Base-by-base conservation (phyloP, 1,140 invertebrate genomes). In the Apis florea region DNA sequence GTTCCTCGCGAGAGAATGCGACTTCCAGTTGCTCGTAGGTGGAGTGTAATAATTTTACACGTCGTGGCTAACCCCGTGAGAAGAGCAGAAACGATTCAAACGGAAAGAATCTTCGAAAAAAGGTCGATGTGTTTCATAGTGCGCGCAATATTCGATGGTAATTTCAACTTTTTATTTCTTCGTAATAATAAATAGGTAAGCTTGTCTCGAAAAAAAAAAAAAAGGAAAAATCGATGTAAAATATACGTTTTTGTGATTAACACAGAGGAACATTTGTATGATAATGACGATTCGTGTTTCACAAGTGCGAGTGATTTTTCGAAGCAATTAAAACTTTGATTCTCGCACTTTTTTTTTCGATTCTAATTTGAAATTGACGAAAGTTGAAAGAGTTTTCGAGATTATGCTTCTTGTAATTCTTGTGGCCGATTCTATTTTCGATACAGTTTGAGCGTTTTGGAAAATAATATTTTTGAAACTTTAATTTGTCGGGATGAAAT, bases 11-110 rank as follows among this genome's bases (percentile, higher is more conserved):
- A 56, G 56, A 68, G 79, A 63, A 77, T 51, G 67, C 56, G 61
- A 82, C 69, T 82, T 82, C 79, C 68, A 84, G 68, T 84, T 82
- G 81, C 68, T 82, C 79, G 67, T 70, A 61, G 77, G 54, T 68
- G 69, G 73, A 66, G 73, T 11, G 51, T 73, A 70, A 77, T 82
- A 82, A 82, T 77, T 82, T 61, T 75, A 12, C 72, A 19, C 63
- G 47, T 53, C 40, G 77, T 63, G 75, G 63, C 64, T 4, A 54
- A 40, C 64, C 59, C 5, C 12, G 24, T 12, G 19, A 13, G 15
- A 49, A 15, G 24, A 24, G 51, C 21, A 40, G 49, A 40, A 59
- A 51, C 54, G 24, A 24, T 76, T 54, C 58, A 54, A 76, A 26
- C 26, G 1, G 40, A 56, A 73, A 64, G 47, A 17, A 61, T 8